Base-by-base conservation (phyloP, 2,797 vertebrate genomes). In the Chaetophractus vellerosus region DNA sequence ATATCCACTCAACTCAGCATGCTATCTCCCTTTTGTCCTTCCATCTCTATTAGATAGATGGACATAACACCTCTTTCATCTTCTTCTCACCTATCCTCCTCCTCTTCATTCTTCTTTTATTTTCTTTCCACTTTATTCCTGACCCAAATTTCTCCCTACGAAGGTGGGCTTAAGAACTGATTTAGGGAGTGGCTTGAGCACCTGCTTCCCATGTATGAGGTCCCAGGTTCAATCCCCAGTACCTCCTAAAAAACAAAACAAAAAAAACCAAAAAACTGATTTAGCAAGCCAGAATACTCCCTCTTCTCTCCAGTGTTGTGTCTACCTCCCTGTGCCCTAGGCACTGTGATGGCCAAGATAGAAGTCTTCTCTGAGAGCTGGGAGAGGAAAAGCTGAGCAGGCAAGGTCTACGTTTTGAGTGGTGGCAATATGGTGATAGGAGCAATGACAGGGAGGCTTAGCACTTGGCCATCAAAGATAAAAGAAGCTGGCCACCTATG, bases 1-100 rank as follows among this genome's bases (percentile, higher is more conserved):
- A 26, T 10, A 3, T 11, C 36, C 21, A 33, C 19, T 24, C 23
- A 31, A 2, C 6, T 6, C 5, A 14, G 2, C 2, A 28, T 0
- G 1, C 18, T 61, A 0, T 24, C 28, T 71, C 50, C 59, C 55
- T 48, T 36, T 63, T 11, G 28, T 68, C 31, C 69, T 50, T 59
- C 72, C 12, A 0, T 4, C 72, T 85, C 64, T 9, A 0, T 11
- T 36, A 0, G 1, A 10, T 11, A 19, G 41, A 21, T 36, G 15
- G 63, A 48, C 26, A 83, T 68, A 7, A 23, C 7, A 2, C 23
- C 55, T 0, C 2, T 26, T 2, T 21, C 85, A 78, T 16, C 33
- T 28, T 81, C 50, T 45, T 18, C 28, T 75, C 7, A 19, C 5
- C 15, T 74, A 36, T 87, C 55, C 23, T n/a, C 26, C 28, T 61